Evolutionary conservation across 2,113 vertebrate genomes (phyloP), one percentile per base, ranked within the genome.

Genomic region (Coryphaenoides rupestris): DNA sequence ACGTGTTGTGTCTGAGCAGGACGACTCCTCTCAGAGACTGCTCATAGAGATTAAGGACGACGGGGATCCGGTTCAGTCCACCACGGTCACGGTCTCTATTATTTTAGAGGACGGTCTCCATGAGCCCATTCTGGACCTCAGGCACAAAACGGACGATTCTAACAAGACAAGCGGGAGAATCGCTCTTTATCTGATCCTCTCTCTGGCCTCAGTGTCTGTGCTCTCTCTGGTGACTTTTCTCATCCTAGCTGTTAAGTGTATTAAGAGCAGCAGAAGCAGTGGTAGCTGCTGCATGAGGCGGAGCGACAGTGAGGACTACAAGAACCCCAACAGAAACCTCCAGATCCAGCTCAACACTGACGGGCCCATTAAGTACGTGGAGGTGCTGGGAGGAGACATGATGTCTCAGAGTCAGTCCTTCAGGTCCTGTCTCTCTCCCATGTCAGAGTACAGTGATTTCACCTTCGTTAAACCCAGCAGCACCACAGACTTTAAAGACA

Each of bases 381-480:
- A 92, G 0, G 90, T 92, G 68, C 87, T 89, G 72, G 88, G 88
- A 65, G 92, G 90, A 70, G 86, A 89, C 77, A 84, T 88, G 19
- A 73, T 91, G 55, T 90, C 90, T 0, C 91, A 85, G 70, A 87
- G 85, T 80, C 81, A 84, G 73, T 80, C 89, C 26, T 92, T 91
- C 80, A 89, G 91, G 71, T 91, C 91, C 69, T 93, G 90, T 66
- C 88, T 93, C 70, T 93, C 91, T 24, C 90, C 90, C 0, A 88
- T 91, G 69, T 92, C 92, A 46, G 90, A 91, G 75, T 90, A 90
- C 89, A 92, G 92, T 75, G 91, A 92, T 66, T 90, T 93, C 80
- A 87, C 90, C 64, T 82, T 93, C 75, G 81, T 91, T 74, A 92
- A 89, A 55, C 89, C 90, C 72, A 80, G 71, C 70, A 82, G 78